These are phyloP conservation scores for Drosophila ironensis DNA, from an alignment of 1,140 invertebrate species.

Conservation along the genomic window DNA sequence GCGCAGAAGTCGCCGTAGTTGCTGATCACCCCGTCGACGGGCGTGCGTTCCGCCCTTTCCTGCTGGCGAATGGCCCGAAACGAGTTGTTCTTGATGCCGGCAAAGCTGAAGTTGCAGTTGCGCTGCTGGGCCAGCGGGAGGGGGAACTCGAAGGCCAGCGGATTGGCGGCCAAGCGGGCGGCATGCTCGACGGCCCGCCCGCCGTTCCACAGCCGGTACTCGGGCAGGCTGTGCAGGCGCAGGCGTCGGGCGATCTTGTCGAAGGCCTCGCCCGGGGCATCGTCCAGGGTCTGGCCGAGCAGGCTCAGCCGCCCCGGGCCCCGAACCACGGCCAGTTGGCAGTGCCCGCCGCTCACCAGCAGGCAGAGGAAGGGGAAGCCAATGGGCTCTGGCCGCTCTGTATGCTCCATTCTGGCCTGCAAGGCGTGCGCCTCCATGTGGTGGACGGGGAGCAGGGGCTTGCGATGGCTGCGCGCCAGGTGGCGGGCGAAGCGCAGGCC, in stretches of 20 bases:
- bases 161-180: slow-evolving; percentile 87
- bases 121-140: slow-evolving; percentile 84
- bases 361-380: slow-evolving; percentile 95
- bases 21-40: slow-evolving; percentile 88
- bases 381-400: slow-evolving; percentile 82
- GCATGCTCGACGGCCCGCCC: slow-evolving; percentile 93
- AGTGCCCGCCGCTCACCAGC: slow-evolving; percentile 96
- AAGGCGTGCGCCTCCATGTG: slow-evolving; percentile 99
- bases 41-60: slow-evolving; percentile 83
- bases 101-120: slow-evolving; percentile 94
- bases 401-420: slow-evolving; percentile 87
- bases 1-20: slow-evolving; percentile 93
- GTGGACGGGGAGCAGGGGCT: slow-evolving; percentile 97
- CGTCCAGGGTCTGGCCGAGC: slow-evolving; percentile 90
- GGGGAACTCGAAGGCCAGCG: slow-evolving; percentile 86
- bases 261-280: slow-evolving; percentile 94
- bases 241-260: slow-evolving; percentile 95
- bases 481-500: slow-evolving; percentile 93
- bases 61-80: slow-evolving; percentile 83
- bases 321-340: slow-evolving; percentile 90
- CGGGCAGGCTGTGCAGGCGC: slow-evolving; percentile 90
- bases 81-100: slow-evolving; percentile 87
- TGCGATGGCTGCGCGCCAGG: slow-evolving; percentile 86
- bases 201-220: slow-evolving; percentile 88
- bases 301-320: slow-evolving; percentile 90